Evolutionary conservation across 2,113 vertebrate genomes (phyloP), one percentile per base, ranked within the genome.

Genomic region (Oenanthe oenanthe): DNA sequence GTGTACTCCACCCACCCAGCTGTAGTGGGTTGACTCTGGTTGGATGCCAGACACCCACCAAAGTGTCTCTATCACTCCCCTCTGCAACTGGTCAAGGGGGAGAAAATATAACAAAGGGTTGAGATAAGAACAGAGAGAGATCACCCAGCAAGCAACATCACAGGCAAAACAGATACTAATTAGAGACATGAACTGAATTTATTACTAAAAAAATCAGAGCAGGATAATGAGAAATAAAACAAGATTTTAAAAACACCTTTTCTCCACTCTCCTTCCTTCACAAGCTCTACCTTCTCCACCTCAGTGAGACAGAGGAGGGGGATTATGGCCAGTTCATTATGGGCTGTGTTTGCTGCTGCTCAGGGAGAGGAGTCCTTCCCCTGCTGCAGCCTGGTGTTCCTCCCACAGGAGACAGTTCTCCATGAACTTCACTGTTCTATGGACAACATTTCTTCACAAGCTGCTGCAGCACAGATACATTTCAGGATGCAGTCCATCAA

Each of bases 351-450:
- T 61, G 28, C 22, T 61, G 21, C 32, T 76, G 9, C 9, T 58
- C 17, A 67, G 62, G 31, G 14, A 43, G 17, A 85, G 36, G 17
- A 58, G 26, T 43, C 26, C 13, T 43, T 28, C 32, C 14, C 26
- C 38, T 68, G 22, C 32, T 86, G 32, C 22, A 28, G 0, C 6
- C 11, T 68, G 38, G 32, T 12, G 1, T 45, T 32, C 14, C 7
- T 86, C 17, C 25, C 21, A 22, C 2, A 8, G 26, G 22, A 53
- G 38, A 43, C 54, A 38, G 38, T 60, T 60, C 32, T 45, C 17
- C 0, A 0, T 53, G 1, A 68, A 21, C 21, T 67, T 50, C 9
- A 53, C 32, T n/a, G 18, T 45, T 14, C 32, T 24, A 2, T 61
- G 22, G 38, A 15, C 20, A 50, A 4, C 12, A 24, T 31, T 38